Conservation (phyloP, 2,113 vertebrate species). For the Geococcyx californianus region DNA sequence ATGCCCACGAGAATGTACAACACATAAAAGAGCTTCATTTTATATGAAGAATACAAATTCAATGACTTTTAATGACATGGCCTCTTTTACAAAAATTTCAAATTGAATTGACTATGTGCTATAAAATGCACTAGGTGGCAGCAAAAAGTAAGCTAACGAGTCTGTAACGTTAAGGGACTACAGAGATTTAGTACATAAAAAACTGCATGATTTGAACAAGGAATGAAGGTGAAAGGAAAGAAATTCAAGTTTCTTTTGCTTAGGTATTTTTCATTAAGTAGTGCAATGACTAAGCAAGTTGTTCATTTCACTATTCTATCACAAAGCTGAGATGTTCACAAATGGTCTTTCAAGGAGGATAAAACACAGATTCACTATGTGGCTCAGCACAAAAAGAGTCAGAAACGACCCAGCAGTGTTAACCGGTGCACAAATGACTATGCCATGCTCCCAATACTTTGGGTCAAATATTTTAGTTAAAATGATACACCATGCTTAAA, state of each 20-base stretch:
- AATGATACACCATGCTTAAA: background rate
- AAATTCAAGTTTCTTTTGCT: conserved; percentile 2
- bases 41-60: background rate
- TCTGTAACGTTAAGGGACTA: fast-evolving
- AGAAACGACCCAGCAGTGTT: background rate
- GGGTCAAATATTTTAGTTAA: background rate
- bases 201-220: background rate
- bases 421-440: background rate
- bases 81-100: background rate
- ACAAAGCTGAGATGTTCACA: background rate
- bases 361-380: background rate
- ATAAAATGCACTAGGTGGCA: conserved; percentile 72
- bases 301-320: background rate
- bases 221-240: conserved; percentile 6
- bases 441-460: background rate
- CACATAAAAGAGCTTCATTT: background rate
- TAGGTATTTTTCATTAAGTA: conserved; percentile 2
- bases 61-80: background rate
- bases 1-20: background rate
- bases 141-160: conserved; percentile 69
- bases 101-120: background rate
- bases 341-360: background rate
- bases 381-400: background rate
- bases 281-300: background rate
- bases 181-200: background rate